Base-by-base conservation (phyloP, 2,113 vertebrate species). In the Ardeotis arabs region DNA sequence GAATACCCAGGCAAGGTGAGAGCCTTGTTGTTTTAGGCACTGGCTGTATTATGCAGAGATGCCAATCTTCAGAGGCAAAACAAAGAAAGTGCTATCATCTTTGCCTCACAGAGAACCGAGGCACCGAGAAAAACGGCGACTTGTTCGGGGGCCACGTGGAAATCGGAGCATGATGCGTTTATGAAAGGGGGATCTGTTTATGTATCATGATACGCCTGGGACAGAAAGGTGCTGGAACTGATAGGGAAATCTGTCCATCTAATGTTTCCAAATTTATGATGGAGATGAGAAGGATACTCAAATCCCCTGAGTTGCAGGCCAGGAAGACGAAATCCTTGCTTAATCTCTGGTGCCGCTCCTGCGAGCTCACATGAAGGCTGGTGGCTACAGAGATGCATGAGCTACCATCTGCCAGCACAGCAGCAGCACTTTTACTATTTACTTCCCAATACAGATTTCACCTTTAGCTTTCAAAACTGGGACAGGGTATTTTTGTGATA, bases 81-180 rank as follows among this genome's bases (percentile, higher is more conserved):
- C 80, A 90, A 92, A 95, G 74, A 3, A 27, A 59, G 52, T 29
- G 20, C 41, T 24, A 0, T 50, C 41, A 5, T 35, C 76, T 18
- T 52, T 47, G 70, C 50, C 10, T 41, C 7, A 14, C 15, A 13
- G 81, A 66, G 47, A 74, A 41, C 45, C 4, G 39, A 60, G 56
- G 60, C 66, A 31, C 2, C 0, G 2, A n/a, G 75, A 66, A 35
- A 55, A 0, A 1, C 35, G 1, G 69, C 3, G 28, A 59, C 37
- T 17, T 29, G 14, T 3, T 27, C 6, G 0, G 39, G 24, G 37
- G 20, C 22, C 49, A 56, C 0, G 2, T 2, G 20, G 69, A 52
- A 66, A 39, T 7, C 25, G 2, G 60, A 21, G 49, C 4, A 5
- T 45, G 4, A 3, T 6, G 73, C 39, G 7, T 18, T 59, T 41